Evolutionary conservation across 2,888 invertebrate genomes (phyloP), one percentile per base, ranked within the genome.

Genomic region (Eubasilissa splendida): DNA sequence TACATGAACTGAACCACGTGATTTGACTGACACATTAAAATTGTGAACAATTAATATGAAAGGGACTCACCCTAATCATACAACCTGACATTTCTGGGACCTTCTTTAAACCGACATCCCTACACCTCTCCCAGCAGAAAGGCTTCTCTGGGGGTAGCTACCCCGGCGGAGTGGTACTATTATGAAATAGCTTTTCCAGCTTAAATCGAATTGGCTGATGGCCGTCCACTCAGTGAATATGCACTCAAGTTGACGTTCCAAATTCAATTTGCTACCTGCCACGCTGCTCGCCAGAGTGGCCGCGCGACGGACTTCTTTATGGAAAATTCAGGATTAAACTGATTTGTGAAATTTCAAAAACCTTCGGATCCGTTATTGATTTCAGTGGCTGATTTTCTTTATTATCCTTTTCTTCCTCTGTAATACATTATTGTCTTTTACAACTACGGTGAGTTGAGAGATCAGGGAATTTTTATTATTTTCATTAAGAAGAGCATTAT

Each of bases 261-360:
- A 82, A 83, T 83, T 82, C 83, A 82, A 83, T 83, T 83, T 83
- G 50, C 82, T 80, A 81, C 81, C 83, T 83, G 83, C 80, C 83
- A 80, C 59, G 70, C 68, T 60, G 75, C 65, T 60, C 68, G 75
- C 65, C 71, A 76, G 80, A 83, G 83, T 83, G 80, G 80, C 76
- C 74, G 8, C 42, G 50, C 71, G 31, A 58, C 60, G 52, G 59
- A 75, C 52, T 75, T 63, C 54, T 73, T 73, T 53, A 75, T 79
- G 76, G 76, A 76, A 63, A 65, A 65, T 53, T 22, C 65, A 22
- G 12, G 54, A 54, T 12, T 11, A 76, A 54, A 56, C 11, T 54
- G 76, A 63, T 76, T 76, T 66, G 22, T 11, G 52, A 76, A 76
- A 58, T 33, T 65, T 31, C 11, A 31, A 65, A 33, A 73, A 54